Base-by-base conservation (phyloP, 2,113 vertebrate species). In the Globicephala melas region DNA sequence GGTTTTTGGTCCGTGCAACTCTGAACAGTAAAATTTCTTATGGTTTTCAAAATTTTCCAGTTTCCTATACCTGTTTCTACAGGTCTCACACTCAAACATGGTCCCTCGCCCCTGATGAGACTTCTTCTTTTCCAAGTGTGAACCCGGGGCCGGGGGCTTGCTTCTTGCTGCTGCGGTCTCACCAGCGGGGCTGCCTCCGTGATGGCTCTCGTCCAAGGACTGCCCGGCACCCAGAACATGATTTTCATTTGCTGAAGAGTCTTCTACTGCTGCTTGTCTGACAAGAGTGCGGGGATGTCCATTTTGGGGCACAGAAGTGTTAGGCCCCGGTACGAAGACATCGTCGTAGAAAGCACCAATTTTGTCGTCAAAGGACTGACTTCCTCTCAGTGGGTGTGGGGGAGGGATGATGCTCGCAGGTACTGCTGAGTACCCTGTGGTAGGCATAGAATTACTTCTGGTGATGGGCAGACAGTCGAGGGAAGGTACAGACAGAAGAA, bases 41-140 rank as follows among this genome's bases (percentile, higher is more conserved):
- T 99, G 99, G 93, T 99, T 99, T 99, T 99, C 99, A 97, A 99
- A 99, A 91, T 99, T 99, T 98, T 99, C 99, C 92, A 99, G 97
- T 98, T 99, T 99, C 95, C 99, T 98, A 1, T 99, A 99, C 73
- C 99, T 98, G 92, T 99, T 99, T 67, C 99, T 99, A 96, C 99
- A 99, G 8, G 99, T 99, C 98, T 99, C 99, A 98, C 99, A 99
- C 97, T 99, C 99, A 84, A 99, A 99, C 99, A 99, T 99, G 6
- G 99, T 99, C 85, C 99, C 99, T 98, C 99, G 99, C 63, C 99
- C 99, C 97, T 99, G 99, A 88, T 99, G 99, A 31, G 99, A 98
- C 91, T 99, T 99, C 98, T 99, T 99, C 98, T 99, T 99, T 90
- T 99, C 99, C 63, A 99, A 96, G 86, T 98, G 98, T 44, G 98